Percentiles rank a stretch among this genome's conserved stretches.
phyloP scores from a whole-genome alignment of 2,113 vertebrate genomes.

The Argyrosomus japonicus region DNA sequence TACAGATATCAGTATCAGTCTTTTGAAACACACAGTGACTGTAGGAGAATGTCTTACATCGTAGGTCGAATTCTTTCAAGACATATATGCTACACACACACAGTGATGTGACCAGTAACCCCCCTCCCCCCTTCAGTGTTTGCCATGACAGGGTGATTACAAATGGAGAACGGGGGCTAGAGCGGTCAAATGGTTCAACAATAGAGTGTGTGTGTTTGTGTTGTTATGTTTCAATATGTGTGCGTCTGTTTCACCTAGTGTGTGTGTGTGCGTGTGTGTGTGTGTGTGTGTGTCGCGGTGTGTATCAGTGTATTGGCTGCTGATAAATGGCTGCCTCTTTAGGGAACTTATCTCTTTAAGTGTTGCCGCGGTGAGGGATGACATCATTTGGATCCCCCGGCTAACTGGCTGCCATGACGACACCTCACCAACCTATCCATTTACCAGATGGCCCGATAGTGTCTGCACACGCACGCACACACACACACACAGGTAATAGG shows the following conservation, averaged over 20 bases:
- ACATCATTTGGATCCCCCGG: constrained; percentile 97
- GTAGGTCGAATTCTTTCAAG: constrained; percentile 23
- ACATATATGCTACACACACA: constrained; percentile 19
- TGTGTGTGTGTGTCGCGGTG: constrained; percentile 37
- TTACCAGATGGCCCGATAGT: constrained; percentile 99
- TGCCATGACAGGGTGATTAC: constrained; percentile 63
- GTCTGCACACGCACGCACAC: constrained; percentile 82
- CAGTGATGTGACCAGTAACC: constrained; percentile 20
- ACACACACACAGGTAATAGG: constrained; percentile 71
- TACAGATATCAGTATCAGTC: not conserved
- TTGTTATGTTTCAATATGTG: constrained; percentile 42
- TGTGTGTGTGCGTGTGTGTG: constrained; percentile 25
- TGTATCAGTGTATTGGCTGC: constrained; percentile 88
- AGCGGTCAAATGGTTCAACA: constrained; percentile 65
- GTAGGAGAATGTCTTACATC: not conserved
- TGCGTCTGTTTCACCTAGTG: constrained; percentile 40
- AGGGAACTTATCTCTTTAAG: constrained; percentile 99
- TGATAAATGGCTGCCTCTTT: constrained; percentile 99
- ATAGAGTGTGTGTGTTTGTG: constrained; percentile 53
- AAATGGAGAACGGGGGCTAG: constrained; percentile 50
- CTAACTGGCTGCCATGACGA: constrained; percentile 95
- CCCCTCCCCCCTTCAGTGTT: constrained; percentile 23
- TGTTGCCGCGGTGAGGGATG: constrained; percentile 98
- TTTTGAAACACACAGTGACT: not conserved
- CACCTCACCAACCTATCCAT: constrained; percentile 95